Conservation (phyloP, 2,888 invertebrate genomes). For the Barypeithes pellucidus region DNA sequence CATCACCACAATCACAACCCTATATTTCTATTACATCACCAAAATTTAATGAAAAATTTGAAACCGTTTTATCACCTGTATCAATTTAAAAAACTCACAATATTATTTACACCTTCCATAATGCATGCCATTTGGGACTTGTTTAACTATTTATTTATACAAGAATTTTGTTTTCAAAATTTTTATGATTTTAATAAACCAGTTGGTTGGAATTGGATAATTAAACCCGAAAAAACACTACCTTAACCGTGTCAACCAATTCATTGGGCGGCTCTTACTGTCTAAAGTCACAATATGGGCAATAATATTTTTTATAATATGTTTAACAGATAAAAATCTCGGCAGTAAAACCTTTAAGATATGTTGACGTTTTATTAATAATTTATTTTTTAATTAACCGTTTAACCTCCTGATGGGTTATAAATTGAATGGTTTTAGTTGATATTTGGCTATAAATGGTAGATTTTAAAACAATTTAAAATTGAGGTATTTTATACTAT, state of each 20-base stretch:
- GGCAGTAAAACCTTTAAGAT: slow-evolving; percentile 8
- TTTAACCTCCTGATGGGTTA: slow-evolving; percentile 1
- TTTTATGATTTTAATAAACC: slow-evolving; percentile 8
- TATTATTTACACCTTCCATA: not conserved
- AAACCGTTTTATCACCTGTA: too few species aligned
- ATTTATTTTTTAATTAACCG: slow-evolving; percentile 6
- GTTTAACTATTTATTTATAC: not conserved
- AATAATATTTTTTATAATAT: not conserved
- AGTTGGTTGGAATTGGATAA: not conserved
- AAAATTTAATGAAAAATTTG: too few species aligned
- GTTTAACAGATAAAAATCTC: not conserved
- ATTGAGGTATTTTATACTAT: not conserved
- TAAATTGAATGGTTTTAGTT: not conserved
- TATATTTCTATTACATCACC: too few species aligned
- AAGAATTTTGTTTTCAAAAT: slow-evolving; percentile 2
- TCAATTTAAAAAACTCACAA: not conserved
- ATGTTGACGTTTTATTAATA: slow-evolving; percentile 13
- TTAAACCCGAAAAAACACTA: not conserved
- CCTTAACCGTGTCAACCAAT: slow-evolving; percentile 2
- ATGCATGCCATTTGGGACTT: not conserved
- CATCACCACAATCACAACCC: too few species aligned
- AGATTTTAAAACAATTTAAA: not conserved
- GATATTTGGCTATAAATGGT: too few species aligned
- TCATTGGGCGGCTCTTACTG: slow-evolving; percentile 10
- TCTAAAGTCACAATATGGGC: not conserved